Base-by-base conservation (phyloP, 2,113 vertebrate genomes). In the Elephantulus edwardii region DNA sequence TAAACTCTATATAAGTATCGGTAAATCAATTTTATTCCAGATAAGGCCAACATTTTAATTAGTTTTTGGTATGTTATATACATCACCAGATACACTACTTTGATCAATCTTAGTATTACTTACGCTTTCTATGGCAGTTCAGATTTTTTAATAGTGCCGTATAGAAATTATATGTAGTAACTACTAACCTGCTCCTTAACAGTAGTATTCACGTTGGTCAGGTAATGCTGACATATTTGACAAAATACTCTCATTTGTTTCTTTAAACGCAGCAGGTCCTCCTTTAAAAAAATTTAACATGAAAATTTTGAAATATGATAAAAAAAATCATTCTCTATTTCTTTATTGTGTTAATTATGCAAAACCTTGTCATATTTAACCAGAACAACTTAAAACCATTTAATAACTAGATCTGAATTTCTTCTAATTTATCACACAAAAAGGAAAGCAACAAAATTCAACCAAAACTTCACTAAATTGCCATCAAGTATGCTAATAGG, bases 231-330 rank as follows among this genome's bases (percentile, higher is more conserved):
- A 96, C 99, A 99, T 97, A 99, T 99, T 97, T 99, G 98, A 97
- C 98, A 99, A 97, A 99, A 99, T 64, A 99, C 99, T 96, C 99
- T 98, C 98, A 99, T 99, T 97, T 99, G 99, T 96, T 99, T 99
- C 98, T 99, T 99, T 87, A 99, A 97, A 81, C 98, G 99, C 56
- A 99, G 97, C 97, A 99, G 96, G 85, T 99, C 99, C 91, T 99
- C 98, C 99, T 99, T 95, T 35, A 94, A 97, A 97, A 93, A 83
- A 89, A 58, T 94, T 62, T 83, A 93, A 93, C 6, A 95, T 66
- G 76, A 77, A 77, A 40, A 30, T 64, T 66, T 86, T 72, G 44
- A 85, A 88, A 88, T n/a, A 80, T 0, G 76, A 8, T 44, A 64
- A 28, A 86, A 92, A 24, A 71, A 94, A 76, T 70, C 13, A 87